A percentile compares a stretch with the other conserved stretches of the same genome.
phyloP scores from a whole-genome alignment of 2,113 vertebrate genomes.

The Chroicocephalus ridibundus region DNA sequence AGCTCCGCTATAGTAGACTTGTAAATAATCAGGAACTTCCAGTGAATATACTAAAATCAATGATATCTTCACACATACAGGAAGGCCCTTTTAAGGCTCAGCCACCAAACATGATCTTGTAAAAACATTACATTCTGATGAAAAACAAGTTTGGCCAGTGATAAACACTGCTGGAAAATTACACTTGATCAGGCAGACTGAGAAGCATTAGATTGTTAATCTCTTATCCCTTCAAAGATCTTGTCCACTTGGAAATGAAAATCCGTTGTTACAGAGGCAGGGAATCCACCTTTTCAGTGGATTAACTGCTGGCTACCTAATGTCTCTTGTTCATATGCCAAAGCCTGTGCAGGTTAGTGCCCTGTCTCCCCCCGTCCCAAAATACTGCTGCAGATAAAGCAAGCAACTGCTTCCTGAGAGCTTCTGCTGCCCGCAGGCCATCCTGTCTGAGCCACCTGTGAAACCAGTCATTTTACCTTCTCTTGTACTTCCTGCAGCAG shows the following conservation, averaged over 20 bases:
- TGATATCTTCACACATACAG: neutral
- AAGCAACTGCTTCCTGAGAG: neutral
- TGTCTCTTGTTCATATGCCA: neutral
- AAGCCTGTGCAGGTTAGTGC: neutral
- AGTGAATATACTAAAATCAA: neutral
- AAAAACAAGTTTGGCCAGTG: slow-evolving; percentile 6
- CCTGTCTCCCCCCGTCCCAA: neutral
- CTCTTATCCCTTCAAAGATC: neutral
- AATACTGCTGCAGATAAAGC: neutral
- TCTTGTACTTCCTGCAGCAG: slow-evolving; percentile 1
- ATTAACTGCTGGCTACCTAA: neutral
- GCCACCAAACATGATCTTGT: neutral
- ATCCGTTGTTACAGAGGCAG: neutral
- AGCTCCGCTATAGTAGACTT: neutral
- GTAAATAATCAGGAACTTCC: neutral
- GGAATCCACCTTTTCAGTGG: neutral
- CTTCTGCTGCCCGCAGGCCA: slow-evolving; percentile 16
- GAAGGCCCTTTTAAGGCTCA: neutral
- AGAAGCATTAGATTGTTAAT: neutral
- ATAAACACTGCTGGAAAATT: neutral
- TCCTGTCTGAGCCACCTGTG: slow-evolving; percentile 12
- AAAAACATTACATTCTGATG: neutral
- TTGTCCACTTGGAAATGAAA: neutral
- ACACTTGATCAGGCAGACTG: neutral
- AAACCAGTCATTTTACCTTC: slow-evolving; percentile 50